Percentiles rank a stretch among this genome's conserved stretches.
Evolutionary conservation across 2,113 vertebrate species (phyloP).

Genomic region (Chaetura pelagica): DNA sequence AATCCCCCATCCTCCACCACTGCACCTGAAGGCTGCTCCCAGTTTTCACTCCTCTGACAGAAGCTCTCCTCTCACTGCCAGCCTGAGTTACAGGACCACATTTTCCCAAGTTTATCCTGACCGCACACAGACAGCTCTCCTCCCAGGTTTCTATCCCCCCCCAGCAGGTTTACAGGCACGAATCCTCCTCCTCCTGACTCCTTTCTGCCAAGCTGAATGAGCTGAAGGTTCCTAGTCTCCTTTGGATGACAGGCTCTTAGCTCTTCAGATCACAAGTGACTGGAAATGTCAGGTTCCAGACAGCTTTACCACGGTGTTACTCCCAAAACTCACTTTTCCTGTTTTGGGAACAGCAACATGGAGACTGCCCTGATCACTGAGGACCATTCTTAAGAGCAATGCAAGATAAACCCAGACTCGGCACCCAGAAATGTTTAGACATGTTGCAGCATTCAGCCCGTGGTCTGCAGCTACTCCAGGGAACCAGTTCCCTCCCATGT

Average conservation of each 20-base stretch:
- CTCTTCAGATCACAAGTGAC: not conserved
- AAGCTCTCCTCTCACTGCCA: not conserved
- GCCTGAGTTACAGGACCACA: not conserved
- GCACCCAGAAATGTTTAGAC: not conserved
- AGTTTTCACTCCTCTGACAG: not conserved
- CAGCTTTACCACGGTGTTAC: not conserved
- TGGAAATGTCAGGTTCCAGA: not conserved
- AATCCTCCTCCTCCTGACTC: not conserved
- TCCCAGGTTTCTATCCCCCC: not conserved
- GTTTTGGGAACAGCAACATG: not conserved
- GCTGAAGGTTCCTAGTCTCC: not conserved
- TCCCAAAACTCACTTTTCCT: not conserved
- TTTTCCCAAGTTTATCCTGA: not conserved
- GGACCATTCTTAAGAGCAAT: not conserved
- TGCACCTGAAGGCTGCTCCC: not conserved
- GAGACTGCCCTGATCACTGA: not conserved
- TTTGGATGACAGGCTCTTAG: not conserved
- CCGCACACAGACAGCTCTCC: not conserved
- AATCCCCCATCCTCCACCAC: constrained; percentile 16
- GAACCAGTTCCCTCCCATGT: not conserved
- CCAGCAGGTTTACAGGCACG: not conserved
- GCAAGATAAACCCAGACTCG: not conserved
- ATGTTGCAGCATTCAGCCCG: rapidly evolving
- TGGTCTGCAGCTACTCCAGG: not conserved
- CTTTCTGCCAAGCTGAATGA: not conserved